Conservation (phyloP, 1,140 invertebrate genomes). For the Orius laevigatus region DNA sequence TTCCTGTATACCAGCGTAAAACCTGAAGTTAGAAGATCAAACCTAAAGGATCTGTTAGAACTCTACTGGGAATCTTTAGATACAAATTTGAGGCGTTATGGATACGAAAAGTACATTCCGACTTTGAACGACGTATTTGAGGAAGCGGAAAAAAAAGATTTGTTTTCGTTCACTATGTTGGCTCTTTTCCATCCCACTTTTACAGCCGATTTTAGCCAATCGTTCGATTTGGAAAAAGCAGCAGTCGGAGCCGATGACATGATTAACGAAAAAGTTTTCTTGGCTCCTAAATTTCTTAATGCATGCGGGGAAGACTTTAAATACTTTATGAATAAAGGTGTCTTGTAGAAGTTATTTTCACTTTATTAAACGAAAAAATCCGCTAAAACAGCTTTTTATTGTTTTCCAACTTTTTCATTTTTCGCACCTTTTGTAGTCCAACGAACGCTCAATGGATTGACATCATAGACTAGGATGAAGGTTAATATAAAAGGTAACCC, state of each 20-base stretch:
- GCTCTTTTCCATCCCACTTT: background rate
- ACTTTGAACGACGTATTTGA: background rate
- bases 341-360: too few species aligned
- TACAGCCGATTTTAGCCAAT: background rate
- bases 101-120: background rate
- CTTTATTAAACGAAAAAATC: too few species aligned
- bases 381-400: too few species aligned
- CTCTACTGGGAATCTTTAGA: background rate
- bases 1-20: slow-evolving; percentile 1
- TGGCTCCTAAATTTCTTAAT: background rate
- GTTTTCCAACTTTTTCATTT: too few species aligned
- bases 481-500: too few species aligned
- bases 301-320: slow-evolving; percentile 1
- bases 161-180: background rate
- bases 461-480: too few species aligned
- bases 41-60: background rate
- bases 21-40: background rate
- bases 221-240: background rate
- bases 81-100: background rate
- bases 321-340: background rate
- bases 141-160: background rate
- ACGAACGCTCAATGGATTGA: too few species aligned
- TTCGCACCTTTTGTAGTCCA: too few species aligned
- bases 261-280: background rate
- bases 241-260: background rate